phyloP scores from a whole-genome alignment of 2,888 invertebrate species.

The Ectemnius cavifrons region DNA sequence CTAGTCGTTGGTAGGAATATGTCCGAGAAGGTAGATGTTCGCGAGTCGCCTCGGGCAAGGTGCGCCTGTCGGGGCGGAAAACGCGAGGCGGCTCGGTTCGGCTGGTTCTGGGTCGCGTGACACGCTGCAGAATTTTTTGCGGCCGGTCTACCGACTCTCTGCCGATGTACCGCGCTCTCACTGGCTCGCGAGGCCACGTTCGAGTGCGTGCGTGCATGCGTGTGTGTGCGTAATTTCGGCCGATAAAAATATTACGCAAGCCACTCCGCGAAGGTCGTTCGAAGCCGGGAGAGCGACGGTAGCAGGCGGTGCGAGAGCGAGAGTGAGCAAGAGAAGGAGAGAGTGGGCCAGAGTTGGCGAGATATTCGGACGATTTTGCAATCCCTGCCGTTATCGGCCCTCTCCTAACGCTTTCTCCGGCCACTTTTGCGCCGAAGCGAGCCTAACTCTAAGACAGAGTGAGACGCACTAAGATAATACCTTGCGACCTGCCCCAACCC shows the following conservation, averaged over 20 bases:
- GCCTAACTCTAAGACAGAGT: neutral
- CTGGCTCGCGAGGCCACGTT: too few species aligned
- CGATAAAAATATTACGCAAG: conserved; percentile 77
- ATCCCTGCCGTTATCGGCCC: conserved; percentile 44
- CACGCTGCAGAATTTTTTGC: too few species aligned
- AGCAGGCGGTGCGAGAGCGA: conserved; percentile 33
- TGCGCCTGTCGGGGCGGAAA: too few species aligned
- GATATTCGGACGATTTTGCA: conserved; percentile 44
- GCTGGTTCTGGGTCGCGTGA: too few species aligned
- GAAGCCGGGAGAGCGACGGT: conserved; percentile 31
- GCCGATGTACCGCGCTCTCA: too few species aligned
- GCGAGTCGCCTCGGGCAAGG: too few species aligned
- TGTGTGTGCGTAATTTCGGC: conserved; percentile 67
- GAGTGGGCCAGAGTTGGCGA: neutral
- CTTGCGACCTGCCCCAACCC: conserved; percentile 73
- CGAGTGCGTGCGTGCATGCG: conserved; percentile 23
- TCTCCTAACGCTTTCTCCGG: neutral
- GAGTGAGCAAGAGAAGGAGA: conserved; percentile 14
- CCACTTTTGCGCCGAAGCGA: neutral
- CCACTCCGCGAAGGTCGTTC: conserved; percentile 70
- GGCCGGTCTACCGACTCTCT: too few species aligned
- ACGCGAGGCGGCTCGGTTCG: too few species aligned
- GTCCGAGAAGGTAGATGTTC: too few species aligned
- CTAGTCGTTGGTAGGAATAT: too few species aligned
- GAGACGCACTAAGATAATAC: conserved; percentile 44